Percentiles rank a stretch among this genome's conserved stretches.
Conservation (phyloP, 1,140 invertebrate species). For the Callitettix versicolor region DNA sequence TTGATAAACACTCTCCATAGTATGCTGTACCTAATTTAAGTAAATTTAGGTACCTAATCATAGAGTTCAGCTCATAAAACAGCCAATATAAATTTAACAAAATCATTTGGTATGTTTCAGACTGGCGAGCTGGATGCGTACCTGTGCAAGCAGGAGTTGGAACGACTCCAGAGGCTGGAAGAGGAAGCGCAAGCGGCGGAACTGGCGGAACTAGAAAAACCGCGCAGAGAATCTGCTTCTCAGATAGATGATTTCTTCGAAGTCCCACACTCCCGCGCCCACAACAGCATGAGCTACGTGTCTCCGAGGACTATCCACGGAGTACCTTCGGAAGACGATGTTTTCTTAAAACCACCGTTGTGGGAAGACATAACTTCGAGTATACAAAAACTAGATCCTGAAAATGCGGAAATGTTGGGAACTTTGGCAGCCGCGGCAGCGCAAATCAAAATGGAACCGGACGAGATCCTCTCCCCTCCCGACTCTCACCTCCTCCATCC, state of each 20-base stretch:
- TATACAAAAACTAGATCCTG: conserved; percentile 77
- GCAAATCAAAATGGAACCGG: conserved; percentile 62
- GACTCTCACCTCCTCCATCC: not conserved
- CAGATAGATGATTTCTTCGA: conserved; percentile 62
- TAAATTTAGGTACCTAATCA: no score
- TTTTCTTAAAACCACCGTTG: conserved; percentile 63
- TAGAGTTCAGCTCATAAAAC: no score
- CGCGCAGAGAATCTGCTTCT: conserved; percentile 47
- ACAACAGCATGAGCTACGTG: conserved; percentile 34
- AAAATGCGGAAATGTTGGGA: conserved; percentile 76
- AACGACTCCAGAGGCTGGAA: conserved; percentile 41
- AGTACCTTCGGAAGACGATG: conserved; percentile 57
- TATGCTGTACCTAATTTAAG: no score
- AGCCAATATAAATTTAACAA: no score
- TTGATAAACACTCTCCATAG: no score
- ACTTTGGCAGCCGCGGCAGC: conserved; percentile 30
- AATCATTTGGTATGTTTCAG: conserved; percentile 40
- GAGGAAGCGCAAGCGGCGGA: conserved; percentile 36
- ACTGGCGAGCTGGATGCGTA: conserved; percentile 43
- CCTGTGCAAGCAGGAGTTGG: conserved; percentile 44
- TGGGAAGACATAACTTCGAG: conserved; percentile 85
- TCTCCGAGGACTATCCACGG: conserved; percentile 36
- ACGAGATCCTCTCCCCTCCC: conserved; percentile 38
- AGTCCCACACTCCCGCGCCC: conserved; percentile 15
- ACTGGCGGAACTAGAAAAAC: conserved; percentile 31